phyloP scores from a whole-genome alignment of 92 coral and sea anemone genomes.

The Parazoanthus darwini region DNA sequence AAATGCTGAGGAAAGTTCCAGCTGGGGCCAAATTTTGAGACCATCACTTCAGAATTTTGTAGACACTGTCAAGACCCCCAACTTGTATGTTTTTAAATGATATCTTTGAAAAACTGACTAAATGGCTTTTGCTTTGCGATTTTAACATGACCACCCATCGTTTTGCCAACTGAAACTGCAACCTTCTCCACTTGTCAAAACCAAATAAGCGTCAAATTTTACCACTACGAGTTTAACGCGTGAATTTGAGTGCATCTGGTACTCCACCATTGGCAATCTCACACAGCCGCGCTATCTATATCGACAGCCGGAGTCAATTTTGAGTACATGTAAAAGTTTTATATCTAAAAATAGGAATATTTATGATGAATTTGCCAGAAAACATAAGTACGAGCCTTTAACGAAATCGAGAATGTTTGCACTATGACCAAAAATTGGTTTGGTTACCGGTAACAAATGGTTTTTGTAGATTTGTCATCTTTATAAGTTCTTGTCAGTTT shows the following conservation, averaged over 20 bases:
- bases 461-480: too few relatives aligned
- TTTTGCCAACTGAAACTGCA: background rate
- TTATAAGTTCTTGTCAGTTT: too few relatives aligned
- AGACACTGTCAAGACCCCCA: background rate
- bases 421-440: too few relatives aligned
- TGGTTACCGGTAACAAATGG: too few relatives aligned
- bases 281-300: too few relatives aligned
- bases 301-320: background rate
- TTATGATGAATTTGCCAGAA: background rate
- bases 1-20: too few relatives aligned
- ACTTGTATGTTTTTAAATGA: background rate
- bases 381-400: background rate
- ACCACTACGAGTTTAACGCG: background rate
- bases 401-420: too few relatives aligned
- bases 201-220: background rate
- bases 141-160: background rate
- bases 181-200: background rate
- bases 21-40: too few relatives aligned
- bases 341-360: background rate
- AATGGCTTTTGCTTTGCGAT: background rate
- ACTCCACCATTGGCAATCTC: too few relatives aligned
- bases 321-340: background rate
- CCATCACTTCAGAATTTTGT: too few relatives aligned
- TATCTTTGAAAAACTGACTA: background rate
- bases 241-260: too few relatives aligned